Evolutionary conservation across 2,113 vertebrate genomes (phyloP).

Genomic region (Nothoprocta perdicaria): DNA sequence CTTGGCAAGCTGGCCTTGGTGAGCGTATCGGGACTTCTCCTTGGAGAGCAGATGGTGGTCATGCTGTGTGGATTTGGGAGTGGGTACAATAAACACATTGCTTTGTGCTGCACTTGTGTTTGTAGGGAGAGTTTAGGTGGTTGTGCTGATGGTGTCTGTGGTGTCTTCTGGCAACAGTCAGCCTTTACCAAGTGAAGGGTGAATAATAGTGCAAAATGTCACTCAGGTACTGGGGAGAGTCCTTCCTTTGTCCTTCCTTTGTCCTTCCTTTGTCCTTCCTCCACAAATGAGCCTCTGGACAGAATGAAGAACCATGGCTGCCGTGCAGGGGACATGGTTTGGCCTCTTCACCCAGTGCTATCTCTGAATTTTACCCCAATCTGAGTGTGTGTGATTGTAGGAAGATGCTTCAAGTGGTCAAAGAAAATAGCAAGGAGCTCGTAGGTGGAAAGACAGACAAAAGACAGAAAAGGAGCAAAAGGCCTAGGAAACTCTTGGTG

Average conservation of each 20-base stretch:
- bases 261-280: too few relatives aligned
- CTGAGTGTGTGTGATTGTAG: not conserved
- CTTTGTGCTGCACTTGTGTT: not conserved
- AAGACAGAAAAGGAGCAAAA: not conserved
- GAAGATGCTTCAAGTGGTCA: not conserved
- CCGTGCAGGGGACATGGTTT: not conserved
- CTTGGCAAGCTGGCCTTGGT: not conserved
- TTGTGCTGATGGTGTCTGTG: not conserved
- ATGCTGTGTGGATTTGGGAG: not conserved
- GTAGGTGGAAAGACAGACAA: not conserved
- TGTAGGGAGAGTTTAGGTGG: not conserved
- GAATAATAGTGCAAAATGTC: not conserved
- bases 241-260: not conserved
- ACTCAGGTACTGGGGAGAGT: not conserved
- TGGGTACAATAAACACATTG: not conserved
- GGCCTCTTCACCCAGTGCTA: not conserved
- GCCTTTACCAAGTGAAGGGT: not conserved
- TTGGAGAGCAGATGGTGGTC: not conserved
- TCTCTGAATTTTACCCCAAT: not conserved
- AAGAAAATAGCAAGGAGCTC: not conserved
- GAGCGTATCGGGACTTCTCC: not conserved
- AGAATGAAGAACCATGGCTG: not conserved
- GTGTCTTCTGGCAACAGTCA: not conserved
- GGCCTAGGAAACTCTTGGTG: not conserved
- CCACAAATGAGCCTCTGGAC: not conserved